phyloP scores from a whole-genome alignment of 2,888 invertebrate species.

The Cheilosia soror region DNA sequence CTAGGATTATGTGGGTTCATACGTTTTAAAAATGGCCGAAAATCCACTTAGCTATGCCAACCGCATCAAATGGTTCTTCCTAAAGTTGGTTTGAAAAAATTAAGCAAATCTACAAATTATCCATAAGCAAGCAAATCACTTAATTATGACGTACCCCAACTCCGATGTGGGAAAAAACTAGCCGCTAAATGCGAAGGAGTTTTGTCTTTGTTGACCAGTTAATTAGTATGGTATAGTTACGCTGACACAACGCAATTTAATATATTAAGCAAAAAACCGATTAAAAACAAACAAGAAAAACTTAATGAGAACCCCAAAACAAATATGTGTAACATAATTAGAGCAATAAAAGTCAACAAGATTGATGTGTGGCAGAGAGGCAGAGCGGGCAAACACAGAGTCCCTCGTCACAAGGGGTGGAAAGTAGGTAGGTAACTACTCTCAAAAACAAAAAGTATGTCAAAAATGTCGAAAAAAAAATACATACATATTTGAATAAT shows the following conservation, averaged over 20 bases:
- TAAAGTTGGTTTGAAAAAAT: too few relatives aligned
- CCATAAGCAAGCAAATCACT: too few relatives aligned
- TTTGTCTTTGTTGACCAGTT: constrained; percentile 17
- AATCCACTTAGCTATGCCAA: too few relatives aligned
- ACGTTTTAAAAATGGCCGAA: too few relatives aligned
- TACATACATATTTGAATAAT: constrained; percentile 22
- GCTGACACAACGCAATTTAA: constrained; percentile 23
- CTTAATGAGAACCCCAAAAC: constrained; percentile 49
- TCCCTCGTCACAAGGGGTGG: constrained; percentile 18
- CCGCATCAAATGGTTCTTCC: too few relatives aligned
- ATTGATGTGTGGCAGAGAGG: constrained; percentile 36
- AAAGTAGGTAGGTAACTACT: neutral
- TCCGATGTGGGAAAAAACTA: neutral
- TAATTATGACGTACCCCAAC: neutral
- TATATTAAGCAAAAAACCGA: constrained; percentile 29
- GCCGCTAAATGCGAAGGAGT: neutral
- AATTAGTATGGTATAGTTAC: constrained; percentile 32
- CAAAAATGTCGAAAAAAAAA: constrained; percentile 51
- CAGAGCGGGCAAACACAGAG: neutral
- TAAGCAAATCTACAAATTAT: too few relatives aligned
- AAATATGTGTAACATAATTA: constrained; percentile 54
- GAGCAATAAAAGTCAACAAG: constrained; percentile 54
- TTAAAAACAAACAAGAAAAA: constrained; percentile 51
- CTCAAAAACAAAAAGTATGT: constrained; percentile 64
- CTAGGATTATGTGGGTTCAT: too few relatives aligned